Evolutionary conservation across 2,888 invertebrate genomes (phyloP).

Genomic region (Lasioglossum calceatum): DNA sequence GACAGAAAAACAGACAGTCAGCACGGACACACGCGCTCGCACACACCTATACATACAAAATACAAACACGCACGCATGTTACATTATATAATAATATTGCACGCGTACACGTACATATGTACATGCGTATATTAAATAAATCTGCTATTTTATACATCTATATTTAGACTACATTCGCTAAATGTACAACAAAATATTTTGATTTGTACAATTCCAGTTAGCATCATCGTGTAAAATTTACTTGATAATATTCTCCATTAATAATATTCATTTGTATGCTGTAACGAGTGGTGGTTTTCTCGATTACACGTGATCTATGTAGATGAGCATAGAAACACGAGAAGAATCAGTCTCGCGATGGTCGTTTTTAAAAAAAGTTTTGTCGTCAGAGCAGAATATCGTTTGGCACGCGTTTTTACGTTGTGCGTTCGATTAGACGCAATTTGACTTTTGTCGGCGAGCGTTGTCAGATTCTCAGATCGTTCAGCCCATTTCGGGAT

Average conservation of each 20-base stretch:
- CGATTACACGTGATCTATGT: background rate
- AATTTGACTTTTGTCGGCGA: constrained; percentile 13
- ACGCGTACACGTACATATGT: background rate
- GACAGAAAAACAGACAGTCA: background rate
- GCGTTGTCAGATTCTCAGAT: constrained; percentile 29
- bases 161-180: constrained; percentile 54
- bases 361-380: background rate
- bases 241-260: background rate
- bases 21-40: background rate
- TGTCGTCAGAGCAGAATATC: background rate
- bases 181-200: constrained; percentile 37
- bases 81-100: background rate
- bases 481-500: constrained; percentile 36
- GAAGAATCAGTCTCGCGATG: constrained; percentile 55
- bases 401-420: background rate
- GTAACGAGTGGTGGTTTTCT: background rate
- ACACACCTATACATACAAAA: background rate
- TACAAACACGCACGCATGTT: background rate
- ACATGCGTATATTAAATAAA: constrained; percentile 28
- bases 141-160: constrained; percentile 48
- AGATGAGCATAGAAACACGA: constrained; percentile 12
- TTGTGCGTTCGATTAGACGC: background rate
- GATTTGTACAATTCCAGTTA: constrained; percentile 27
- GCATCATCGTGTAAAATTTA: constrained; percentile 17
- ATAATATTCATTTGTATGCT: background rate